Conservation (phyloP, 2,888 invertebrate genomes). For the Spilarctia lutea region DNA sequence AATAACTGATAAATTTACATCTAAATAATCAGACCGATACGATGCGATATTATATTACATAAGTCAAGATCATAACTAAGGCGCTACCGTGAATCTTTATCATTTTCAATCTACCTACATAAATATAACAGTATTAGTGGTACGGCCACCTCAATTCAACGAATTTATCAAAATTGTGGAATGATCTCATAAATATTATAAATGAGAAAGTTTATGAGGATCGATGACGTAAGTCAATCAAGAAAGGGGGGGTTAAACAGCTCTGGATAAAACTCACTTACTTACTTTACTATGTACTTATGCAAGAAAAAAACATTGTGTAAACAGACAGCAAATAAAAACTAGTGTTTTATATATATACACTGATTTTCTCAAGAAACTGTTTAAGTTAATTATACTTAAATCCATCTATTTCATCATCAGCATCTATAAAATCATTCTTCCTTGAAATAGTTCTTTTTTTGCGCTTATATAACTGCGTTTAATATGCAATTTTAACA, state of each 20-base stretch:
- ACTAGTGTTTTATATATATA: neutral
- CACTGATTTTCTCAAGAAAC: neutral
- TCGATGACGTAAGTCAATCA: neutral
- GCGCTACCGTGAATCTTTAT: slow-evolving; percentile 35
- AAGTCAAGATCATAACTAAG: slow-evolving; percentile 24
- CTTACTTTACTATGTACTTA: no score
- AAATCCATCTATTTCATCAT: neutral
- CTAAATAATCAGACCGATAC: neutral
- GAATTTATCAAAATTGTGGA: slow-evolving; percentile 16
- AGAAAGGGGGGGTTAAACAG: neutral
- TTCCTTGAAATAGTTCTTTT: no score
- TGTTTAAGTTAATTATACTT: neutral
- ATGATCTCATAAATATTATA: neutral
- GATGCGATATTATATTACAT: neutral
- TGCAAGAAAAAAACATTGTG: no score
- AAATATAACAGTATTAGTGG: slow-evolving; percentile 8
- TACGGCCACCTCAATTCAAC: slow-evolving; percentile 12
- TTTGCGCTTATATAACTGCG: no score
- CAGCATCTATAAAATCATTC: no score
- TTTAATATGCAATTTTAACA: no score
- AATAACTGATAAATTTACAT: neutral
- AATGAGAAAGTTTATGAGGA: neutral
- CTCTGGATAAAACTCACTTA: neutral
- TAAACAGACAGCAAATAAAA: neutral
- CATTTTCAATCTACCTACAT: slow-evolving; percentile 17